These are phyloP conservation scores for Caenorhabditis plicata DNA, from an alignment of 2,888 invertebrate species.

Conservation along the genomic window DNA sequence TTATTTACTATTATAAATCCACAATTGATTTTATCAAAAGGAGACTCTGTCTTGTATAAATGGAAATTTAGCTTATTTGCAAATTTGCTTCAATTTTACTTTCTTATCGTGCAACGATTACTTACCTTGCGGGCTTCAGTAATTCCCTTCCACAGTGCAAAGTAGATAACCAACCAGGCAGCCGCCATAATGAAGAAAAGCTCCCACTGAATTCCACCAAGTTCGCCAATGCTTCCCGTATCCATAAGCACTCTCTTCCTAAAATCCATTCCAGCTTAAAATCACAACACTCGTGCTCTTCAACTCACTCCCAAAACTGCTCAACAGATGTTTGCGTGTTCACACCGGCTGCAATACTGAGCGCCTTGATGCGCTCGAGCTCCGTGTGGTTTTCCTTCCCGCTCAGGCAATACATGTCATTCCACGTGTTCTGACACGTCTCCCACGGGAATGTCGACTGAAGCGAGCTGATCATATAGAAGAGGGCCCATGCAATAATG, in stretches of 20 bases:
- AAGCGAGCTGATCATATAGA: slow-evolving; percentile 65
- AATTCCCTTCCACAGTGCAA: slow-evolving; percentile 66
- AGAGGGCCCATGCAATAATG: slow-evolving; percentile 65
- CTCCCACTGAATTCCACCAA: slow-evolving; percentile 66
- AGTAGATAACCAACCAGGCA: slow-evolving; percentile 65
- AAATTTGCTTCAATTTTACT: too few relatives aligned
- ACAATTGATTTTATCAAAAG: too few relatives aligned
- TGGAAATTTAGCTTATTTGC: too few relatives aligned
- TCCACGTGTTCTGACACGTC: slow-evolving; percentile 62
- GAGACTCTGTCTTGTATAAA: too few relatives aligned
- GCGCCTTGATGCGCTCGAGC: slow-evolving; percentile 28
- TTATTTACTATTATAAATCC: too few relatives aligned
- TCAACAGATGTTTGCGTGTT: slow-evolving; percentile 63
- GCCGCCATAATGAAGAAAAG: slow-evolving; percentile 54
- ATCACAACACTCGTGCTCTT: background rate
- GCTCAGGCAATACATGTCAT: slow-evolving; percentile 43
- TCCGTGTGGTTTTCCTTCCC: slow-evolving; percentile 47
- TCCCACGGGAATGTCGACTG: slow-evolving; percentile 63
- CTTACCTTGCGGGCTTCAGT: slow-evolving; percentile 65
- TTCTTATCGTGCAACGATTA: too few relatives aligned
- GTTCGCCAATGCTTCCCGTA: slow-evolving; percentile 55
- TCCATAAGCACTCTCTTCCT: slow-evolving; percentile 61
- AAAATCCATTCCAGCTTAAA: slow-evolving; percentile 4
- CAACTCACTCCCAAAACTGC: slow-evolving; percentile 65
- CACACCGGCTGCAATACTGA: slow-evolving; percentile 20